Percentiles rank a stretch among this genome's conserved stretches.
Evolutionary conservation across 2,888 invertebrate species (phyloP).

Genomic region (Pasiphila rectangulata): DNA sequence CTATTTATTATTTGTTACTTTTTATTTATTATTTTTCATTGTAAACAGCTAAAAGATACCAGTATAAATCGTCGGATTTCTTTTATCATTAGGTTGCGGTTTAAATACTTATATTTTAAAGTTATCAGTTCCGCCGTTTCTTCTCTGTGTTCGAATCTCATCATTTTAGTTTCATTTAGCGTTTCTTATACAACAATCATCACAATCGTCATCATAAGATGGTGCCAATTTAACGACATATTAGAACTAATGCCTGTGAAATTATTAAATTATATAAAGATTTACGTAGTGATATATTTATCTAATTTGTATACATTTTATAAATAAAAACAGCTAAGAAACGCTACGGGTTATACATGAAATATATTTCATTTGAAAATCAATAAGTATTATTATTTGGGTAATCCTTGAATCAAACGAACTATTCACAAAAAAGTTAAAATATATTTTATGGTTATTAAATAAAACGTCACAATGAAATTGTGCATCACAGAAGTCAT

Average conservation of each 20-base stretch:
- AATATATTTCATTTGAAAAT: slow-evolving; percentile 77
- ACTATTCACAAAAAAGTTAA: slow-evolving; percentile 6
- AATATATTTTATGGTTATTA: slow-evolving; percentile 14
- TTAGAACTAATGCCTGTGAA: slow-evolving; percentile 27
- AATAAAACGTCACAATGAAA: slow-evolving; percentile 16
- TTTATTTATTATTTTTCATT: slow-evolving; percentile 30
- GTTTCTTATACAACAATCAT: slow-evolving; percentile 53
- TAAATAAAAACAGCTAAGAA: slow-evolving; percentile 77
- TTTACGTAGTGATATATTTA: slow-evolving; percentile 39
- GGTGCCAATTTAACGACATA: slow-evolving; percentile 33
- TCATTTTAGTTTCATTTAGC: slow-evolving; percentile 57
- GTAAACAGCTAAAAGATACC: slow-evolving; percentile 47
- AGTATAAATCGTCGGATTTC: slow-evolving; percentile 37
- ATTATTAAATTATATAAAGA: slow-evolving; percentile 31
- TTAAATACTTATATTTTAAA: slow-evolving; percentile 73
- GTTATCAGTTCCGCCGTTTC: slow-evolving; percentile 52
- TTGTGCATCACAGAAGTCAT: slow-evolving; percentile 24
- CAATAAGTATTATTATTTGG: slow-evolving; percentile 44
- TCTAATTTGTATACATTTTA: slow-evolving; percentile 40
- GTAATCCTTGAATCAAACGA: slow-evolving; percentile 4
- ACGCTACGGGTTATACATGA: slow-evolving; percentile 78
- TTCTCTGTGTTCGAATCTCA: slow-evolving; percentile 74
- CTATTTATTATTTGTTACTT: slow-evolving; percentile 59
- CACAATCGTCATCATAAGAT: slow-evolving; percentile 23
- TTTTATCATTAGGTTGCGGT: slow-evolving; percentile 63